phyloP scores from a whole-genome alignment of 2,888 invertebrate species.

The Drosophila falleni region DNA sequence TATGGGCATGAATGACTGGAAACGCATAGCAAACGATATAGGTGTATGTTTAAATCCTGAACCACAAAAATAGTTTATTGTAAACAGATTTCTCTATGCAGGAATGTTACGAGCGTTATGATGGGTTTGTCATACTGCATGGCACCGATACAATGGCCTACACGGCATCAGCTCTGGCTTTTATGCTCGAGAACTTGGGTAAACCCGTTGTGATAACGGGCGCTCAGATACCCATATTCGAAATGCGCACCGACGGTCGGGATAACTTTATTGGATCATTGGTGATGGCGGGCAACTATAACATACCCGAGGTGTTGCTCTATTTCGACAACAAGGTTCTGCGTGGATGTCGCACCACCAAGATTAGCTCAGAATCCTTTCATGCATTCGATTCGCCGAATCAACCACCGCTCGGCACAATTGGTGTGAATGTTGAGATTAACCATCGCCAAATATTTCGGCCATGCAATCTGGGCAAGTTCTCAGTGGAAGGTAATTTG shows the following conservation, averaged over 20 bases:
- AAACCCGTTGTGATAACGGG: slow-evolving; percentile 97
- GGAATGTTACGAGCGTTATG: slow-evolving; percentile 91
- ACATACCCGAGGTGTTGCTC: slow-evolving; percentile 97
- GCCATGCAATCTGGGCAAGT: slow-evolving; percentile 88
- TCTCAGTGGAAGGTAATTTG: slow-evolving; percentile 90
- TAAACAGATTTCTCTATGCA: slow-evolving; percentile 77
- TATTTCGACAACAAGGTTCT: slow-evolving; percentile 95
- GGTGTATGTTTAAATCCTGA: slow-evolving; percentile 87
- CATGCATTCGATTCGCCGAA: slow-evolving; percentile 89
- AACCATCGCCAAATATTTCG: slow-evolving; percentile 87
- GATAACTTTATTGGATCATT: slow-evolving; percentile 96
- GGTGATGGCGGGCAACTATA: slow-evolving; percentile 94
- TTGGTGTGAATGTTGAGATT: slow-evolving; percentile 91
- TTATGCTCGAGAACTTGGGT: slow-evolving; percentile 97
- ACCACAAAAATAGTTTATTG: too few relatives aligned
- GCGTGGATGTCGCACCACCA: slow-evolving; percentile 90
- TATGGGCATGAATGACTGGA: slow-evolving; percentile 96
- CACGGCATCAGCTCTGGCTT: slow-evolving; percentile 97
- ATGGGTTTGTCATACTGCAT: slow-evolving; percentile 97
- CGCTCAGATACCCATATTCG: slow-evolving; percentile 97
- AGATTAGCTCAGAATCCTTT: slow-evolving; percentile 78
- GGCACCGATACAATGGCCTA: slow-evolving; percentile 98
- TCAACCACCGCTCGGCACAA: slow-evolving; percentile 91
- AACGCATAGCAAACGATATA: slow-evolving; percentile 93
- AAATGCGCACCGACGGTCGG: slow-evolving; percentile 95